phyloP scores from a whole-genome alignment of 1,140 invertebrate genomes.

The Pollicipes pollicipes region DNA sequence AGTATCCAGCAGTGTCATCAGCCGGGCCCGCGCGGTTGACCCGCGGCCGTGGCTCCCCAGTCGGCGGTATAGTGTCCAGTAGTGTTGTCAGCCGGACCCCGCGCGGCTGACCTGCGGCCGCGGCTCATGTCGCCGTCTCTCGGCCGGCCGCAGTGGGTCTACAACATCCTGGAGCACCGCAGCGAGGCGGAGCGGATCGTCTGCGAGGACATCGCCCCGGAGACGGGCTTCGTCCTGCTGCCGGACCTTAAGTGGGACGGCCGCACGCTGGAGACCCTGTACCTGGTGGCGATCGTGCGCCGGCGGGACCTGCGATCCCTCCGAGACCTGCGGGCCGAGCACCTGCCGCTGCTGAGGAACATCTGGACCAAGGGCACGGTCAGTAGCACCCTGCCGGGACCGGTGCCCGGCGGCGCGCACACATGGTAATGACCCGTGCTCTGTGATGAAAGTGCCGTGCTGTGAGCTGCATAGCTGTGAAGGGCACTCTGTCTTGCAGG shows the following conservation, averaged over 20 bases:
- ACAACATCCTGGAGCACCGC: slow-evolving; percentile 84
- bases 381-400: too few species aligned
- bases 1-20: background rate
- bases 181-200: slow-evolving; percentile 72
- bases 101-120: too few species aligned
- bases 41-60: slow-evolving; percentile 6
- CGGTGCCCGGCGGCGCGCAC: too few species aligned
- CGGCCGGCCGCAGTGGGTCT: slow-evolving; percentile 68
- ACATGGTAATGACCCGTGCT: too few species aligned
- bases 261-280: slow-evolving; percentile 49
- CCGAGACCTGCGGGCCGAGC: slow-evolving; percentile 52
- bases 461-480: too few species aligned
- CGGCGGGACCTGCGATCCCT: slow-evolving; percentile 56
- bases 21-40: background rate
- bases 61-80: background rate
- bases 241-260: slow-evolving; percentile 93
- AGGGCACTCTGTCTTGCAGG: too few species aligned
- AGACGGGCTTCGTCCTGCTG: slow-evolving; percentile 67
- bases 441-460: too few species aligned
- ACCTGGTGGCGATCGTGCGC: slow-evolving; percentile 62
- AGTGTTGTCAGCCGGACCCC: background rate
- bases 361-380: slow-evolving; percentile 50
- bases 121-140: slow-evolving; percentile 26
- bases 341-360: slow-evolving; percentile 68
- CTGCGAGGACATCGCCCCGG: slow-evolving; percentile 57